A percentile compares a stretch with the other conserved stretches of the same genome.
Conservation (phyloP, 2,797 vertebrate species). For the Telmatherina bonti region DNA sequence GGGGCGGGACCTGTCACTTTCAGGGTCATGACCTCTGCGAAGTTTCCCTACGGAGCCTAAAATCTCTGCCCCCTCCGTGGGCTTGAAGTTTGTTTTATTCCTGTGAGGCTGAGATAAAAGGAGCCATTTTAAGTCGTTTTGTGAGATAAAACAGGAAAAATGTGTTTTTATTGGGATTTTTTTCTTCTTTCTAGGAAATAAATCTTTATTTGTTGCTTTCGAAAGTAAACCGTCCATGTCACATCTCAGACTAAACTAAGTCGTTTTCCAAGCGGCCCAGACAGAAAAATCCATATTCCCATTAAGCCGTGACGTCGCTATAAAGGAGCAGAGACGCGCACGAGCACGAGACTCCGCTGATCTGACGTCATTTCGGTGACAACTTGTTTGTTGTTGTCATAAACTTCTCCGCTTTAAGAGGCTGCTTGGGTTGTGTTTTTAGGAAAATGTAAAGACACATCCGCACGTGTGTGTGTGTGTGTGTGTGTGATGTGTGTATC, state of each 20-base stretch:
- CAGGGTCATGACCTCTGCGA: constrained; percentile 84
- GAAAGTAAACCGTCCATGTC: constrained; percentile 18
- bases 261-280: constrained; percentile 42
- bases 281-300: constrained; percentile 74
- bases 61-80: constrained; percentile 42
- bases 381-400: constrained; percentile 42
- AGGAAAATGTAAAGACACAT: background rate
- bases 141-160: background rate
- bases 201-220: background rate
- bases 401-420: constrained; percentile 11
- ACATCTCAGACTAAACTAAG: constrained; percentile 40
- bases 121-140: background rate
- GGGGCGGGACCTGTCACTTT: constrained; percentile 79
- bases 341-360: constrained; percentile 46
- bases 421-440: background rate
- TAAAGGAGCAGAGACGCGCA: constrained; percentile 69
- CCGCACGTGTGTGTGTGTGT: background rate
- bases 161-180: background rate
- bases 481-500: constrained; percentile 23
- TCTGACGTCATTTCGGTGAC: constrained; percentile 44
- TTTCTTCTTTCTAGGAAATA: background rate
- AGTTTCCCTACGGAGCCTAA: constrained; percentile 69
- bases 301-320: constrained; percentile 75
- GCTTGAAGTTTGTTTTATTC: background rate
- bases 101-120: background rate